Base-by-base conservation (phyloP, 2,888 invertebrate genomes). In the Limnephilus auricula region DNA sequence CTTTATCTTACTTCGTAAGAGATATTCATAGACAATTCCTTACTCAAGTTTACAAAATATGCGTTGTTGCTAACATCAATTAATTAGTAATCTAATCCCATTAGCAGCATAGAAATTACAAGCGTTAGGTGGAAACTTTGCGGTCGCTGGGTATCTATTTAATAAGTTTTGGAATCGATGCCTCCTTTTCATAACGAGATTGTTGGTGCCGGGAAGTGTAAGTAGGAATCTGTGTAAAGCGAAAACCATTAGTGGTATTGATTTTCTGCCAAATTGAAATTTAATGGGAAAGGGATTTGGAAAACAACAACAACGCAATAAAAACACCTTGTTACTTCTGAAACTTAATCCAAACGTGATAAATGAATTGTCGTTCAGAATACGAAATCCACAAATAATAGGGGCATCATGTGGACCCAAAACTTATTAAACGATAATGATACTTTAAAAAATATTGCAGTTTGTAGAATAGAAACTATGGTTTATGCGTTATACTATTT, bases 161-260 rank as follows among this genome's bases (percentile, higher is more conserved):
- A 65, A 65, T 65, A 65, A 65, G 65, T 65, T 65, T 65, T 9
- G n/a, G 65, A 65, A 65, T 65, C 65, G 65, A 65, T 65, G n/a
- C 25, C 65, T 65, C 65, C 45, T 65, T 65, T 65, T 65, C 65
- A 65, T 65, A 65, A 65, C 25, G 65, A 65, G 65, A 65, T 25
- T 65, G 65, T 65, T 65, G n/a, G 3, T 65, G 9, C 25, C 65
- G 65, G 25, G 65, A 65, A 65, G 13, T 45, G 40, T 40, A 45
- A 90, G 89, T 65, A 32, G 65, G 34, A 90, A 84, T 84, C 65
- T 31, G 50, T 84, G 83, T 37, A 83, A 83, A 30, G 31, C 45
- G 79, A 85, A 90, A 90, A 31, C 85, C 45, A 90, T 90, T 90
- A 90, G 86, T 79, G 85, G 86, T 40, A 90, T 90, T 90, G 90